A percentile compares a stretch with the other conserved stretches of the same genome.
Conservation (phyloP, 2,888 invertebrate species). For the Fragum fragum region DNA sequence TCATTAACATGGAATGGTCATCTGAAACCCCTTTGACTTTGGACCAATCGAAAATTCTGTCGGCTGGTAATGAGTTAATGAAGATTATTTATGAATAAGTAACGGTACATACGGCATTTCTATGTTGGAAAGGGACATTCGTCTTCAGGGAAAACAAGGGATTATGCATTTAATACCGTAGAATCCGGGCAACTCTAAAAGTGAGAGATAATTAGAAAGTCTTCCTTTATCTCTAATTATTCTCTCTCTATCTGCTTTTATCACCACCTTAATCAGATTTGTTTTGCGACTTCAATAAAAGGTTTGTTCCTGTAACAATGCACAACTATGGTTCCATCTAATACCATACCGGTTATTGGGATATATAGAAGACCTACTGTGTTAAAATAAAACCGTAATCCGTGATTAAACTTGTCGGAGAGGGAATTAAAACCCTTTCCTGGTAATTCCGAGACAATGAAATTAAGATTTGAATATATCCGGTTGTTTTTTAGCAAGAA, state of each 20-base stretch:
- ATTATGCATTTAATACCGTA: not conserved
- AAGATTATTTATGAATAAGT: no score
- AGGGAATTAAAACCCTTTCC: not conserved
- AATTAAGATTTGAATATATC: no score
- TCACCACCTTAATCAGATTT: conserved; percentile 34
- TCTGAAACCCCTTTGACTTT: no score
- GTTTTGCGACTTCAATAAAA: conserved; percentile 46
- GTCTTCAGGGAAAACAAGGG: not conserved
- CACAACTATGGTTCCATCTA: not conserved
- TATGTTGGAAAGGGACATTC: no score
- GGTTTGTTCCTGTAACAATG: conserved; percentile 26
- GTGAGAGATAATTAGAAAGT: conserved; percentile 48
- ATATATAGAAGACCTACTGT: conserved; percentile 52
- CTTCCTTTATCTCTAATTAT: conserved; percentile 49
- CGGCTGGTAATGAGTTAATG: no score
- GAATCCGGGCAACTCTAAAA: conserved; percentile 21
- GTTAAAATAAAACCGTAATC: conserved; percentile 43
- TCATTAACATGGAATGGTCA: no score
- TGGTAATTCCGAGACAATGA: no score
- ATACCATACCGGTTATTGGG: not conserved
- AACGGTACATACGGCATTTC: no score
- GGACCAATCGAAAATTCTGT: no score
- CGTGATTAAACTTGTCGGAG: conserved; percentile 31
- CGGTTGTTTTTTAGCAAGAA: no score
- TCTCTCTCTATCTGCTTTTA: conserved; percentile 48